These are phyloP conservation scores for Aphidius colemani DNA, from an alignment of 2,888 invertebrate genomes.

Conservation along the genomic window DNA sequence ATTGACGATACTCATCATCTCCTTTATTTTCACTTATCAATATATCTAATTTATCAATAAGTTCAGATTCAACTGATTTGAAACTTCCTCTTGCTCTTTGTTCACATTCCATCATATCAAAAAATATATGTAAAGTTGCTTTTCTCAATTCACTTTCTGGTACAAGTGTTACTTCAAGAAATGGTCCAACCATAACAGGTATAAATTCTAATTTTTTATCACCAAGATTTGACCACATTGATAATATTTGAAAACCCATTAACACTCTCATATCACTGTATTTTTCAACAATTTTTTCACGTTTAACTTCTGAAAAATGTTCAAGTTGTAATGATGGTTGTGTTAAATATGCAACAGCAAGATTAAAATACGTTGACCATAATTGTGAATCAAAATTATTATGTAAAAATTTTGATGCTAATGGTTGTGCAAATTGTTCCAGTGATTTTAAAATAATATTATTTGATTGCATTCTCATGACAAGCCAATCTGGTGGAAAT, in stretches of 20 bases:
- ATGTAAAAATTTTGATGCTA: constrained; percentile 81
- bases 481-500: constrained; percentile 89
- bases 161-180: constrained; percentile 90
- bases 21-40: constrained; percentile 92
- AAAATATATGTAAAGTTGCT: constrained; percentile 89
- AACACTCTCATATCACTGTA: constrained; percentile 90
- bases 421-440: constrained; percentile 85
- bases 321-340: constrained; percentile 82
- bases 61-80: constrained; percentile 87
- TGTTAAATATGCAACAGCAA: constrained; percentile 80
- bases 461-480: constrained; percentile 86
- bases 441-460: constrained; percentile 82
- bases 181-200: constrained; percentile 91
- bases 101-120: constrained; percentile 95
- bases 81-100: constrained; percentile 83
- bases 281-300: constrained; percentile 76
- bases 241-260: constrained; percentile 90
- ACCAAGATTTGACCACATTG: constrained; percentile 88
- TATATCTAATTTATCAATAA: constrained; percentile 92
- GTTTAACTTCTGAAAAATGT: constrained; percentile 79
- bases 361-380: constrained; percentile 79
- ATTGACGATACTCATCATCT: constrained; percentile 87
- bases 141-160: constrained; percentile 83
- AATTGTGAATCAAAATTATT: constrained; percentile 65
- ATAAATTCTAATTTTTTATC: constrained; percentile 87